Evolutionary conservation across 2,888 invertebrate species (phyloP).

Genomic region (Drosophila ustulata): DNA sequence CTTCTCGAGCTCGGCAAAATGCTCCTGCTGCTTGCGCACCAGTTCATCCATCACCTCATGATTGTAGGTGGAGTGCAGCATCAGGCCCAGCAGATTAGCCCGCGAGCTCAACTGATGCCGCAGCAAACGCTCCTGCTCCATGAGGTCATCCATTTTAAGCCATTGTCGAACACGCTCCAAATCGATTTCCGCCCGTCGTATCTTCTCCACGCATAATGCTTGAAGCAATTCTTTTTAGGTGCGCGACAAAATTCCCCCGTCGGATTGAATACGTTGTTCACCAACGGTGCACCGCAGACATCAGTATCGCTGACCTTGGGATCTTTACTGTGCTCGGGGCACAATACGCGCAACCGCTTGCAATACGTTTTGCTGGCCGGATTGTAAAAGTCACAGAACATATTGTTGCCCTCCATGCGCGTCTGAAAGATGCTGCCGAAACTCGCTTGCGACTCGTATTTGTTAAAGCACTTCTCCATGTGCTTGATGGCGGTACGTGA

Average conservation of each 20-base stretch:
- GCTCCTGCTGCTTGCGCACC: conserved; percentile 83
- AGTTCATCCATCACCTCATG: conserved; percentile 94
- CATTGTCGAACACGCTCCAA: conserved; percentile 96
- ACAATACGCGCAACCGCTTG: conserved; percentile 96
- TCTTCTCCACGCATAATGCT: conserved; percentile 98
- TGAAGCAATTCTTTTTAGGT: conserved; percentile 95
- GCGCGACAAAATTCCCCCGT: conserved; percentile 94
- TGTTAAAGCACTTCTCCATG: conserved; percentile 99
- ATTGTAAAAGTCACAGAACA: conserved; percentile 99
- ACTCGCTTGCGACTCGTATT: conserved; percentile 98
- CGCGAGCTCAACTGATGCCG: conserved; percentile 90
- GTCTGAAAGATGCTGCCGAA: conserved; percentile 98
- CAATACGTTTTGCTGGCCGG: conserved; percentile 95
- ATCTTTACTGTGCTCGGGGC: conserved; percentile 98
- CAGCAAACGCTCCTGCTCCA: conserved; percentile 96
- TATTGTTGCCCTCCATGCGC: conserved; percentile 96
- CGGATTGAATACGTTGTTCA: conserved; percentile 92
- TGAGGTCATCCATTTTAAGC: conserved; percentile 96
- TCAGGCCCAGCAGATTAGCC: conserved; percentile 95
- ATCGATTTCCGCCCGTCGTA: conserved; percentile 96
- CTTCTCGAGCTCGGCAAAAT: conserved; percentile 72
- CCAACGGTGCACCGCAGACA: conserved; percentile 97
- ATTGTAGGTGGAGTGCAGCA: conserved; percentile 98
- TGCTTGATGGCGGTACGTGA: conserved; percentile 96
- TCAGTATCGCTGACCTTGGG: conserved; percentile 94